Conservation (phyloP, 2,888 invertebrate genomes). For the Euphydryas editha region DNA sequence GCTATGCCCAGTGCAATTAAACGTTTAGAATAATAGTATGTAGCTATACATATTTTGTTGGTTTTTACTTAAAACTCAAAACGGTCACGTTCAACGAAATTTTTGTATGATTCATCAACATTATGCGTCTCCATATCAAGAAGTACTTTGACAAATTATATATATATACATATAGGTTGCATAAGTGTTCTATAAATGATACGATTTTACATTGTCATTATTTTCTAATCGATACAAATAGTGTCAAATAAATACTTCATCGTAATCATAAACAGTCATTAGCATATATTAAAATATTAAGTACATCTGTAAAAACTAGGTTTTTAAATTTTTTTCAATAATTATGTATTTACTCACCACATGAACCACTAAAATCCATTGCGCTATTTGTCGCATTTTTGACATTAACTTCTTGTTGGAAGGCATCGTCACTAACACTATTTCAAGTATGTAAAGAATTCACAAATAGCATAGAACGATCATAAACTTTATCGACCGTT, state of each 20-base stretch:
- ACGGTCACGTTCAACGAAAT: conserved; percentile 25
- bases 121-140: conserved; percentile 20
- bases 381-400: conserved; percentile 75
- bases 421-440: conserved; percentile 66
- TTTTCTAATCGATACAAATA: neutral
- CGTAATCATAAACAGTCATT: neutral
- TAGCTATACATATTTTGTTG: neutral
- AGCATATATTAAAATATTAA: neutral
- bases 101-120: conserved; percentile 29
- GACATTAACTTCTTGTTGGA: conserved; percentile 77
- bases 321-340: no score
- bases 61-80: conserved; percentile 4
- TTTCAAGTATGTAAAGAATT: conserved; percentile 64
- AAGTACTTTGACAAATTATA: conserved; percentile 9
- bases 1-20: neutral
- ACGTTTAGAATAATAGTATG: neutral
- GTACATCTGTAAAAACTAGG: conserved; percentile 1
- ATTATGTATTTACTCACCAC: conserved; percentile 71
- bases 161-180: conserved; percentile 2
- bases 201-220: conserved; percentile 3
- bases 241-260: neutral
- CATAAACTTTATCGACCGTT: conserved; percentile 79
- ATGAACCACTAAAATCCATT: conserved; percentile 78
- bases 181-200: neutral
- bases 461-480: conserved; percentile 75